Evolutionary conservation across 2,797 vertebrate genomes (phyloP).

Genomic region (Jordanella pulchra): DNA sequence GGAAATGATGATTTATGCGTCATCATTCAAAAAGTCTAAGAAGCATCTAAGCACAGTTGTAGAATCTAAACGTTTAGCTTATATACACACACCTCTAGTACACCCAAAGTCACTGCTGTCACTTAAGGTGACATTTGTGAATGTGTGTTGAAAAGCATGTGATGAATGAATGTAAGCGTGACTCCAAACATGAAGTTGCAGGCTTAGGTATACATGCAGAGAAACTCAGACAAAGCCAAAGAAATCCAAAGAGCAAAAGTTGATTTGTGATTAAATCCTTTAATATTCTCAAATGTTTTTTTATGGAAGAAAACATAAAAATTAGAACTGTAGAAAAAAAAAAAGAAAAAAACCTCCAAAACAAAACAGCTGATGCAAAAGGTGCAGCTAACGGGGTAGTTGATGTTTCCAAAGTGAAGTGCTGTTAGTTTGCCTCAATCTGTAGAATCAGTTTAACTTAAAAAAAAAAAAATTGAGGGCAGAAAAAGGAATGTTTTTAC

Average conservation of each 20-base stretch:
- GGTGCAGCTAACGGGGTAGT: slow-evolving; percentile 37
- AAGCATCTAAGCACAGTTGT: slow-evolving; percentile 36
- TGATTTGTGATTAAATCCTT: slow-evolving; percentile 72
- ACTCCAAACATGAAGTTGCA: slow-evolving; percentile 11
- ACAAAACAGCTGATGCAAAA: slow-evolving; percentile 32
- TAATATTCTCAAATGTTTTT: slow-evolving; percentile 71
- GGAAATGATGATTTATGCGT: slow-evolving; percentile 5
- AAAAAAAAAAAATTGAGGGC: slow-evolving; percentile 18
- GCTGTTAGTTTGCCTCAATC: slow-evolving; percentile 22
- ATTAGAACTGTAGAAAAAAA: slow-evolving; percentile 61
- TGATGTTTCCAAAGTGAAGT: slow-evolving; percentile 16
- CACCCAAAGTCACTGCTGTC: neutral
- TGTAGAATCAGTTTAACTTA: slow-evolving; percentile 18
- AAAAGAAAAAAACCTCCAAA: slow-evolving; percentile 15
- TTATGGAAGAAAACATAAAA: slow-evolving; percentile 71
- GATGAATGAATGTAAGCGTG: slow-evolving; percentile 19
- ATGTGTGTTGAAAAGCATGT: slow-evolving; percentile 17
- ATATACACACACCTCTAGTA: slow-evolving; percentile 48
- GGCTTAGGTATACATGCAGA: slow-evolving; percentile 22
- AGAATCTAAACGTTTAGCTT: slow-evolving; percentile 52
- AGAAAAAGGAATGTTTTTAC: slow-evolving; percentile 19
- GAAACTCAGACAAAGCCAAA: slow-evolving; percentile 62
- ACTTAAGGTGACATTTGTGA: neutral
- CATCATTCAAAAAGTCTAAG: slow-evolving; percentile 47
- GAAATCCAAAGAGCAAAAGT: slow-evolving; percentile 54